Conservation (phyloP, 2,888 invertebrate genomes). For the Orthosia incerta region DNA sequence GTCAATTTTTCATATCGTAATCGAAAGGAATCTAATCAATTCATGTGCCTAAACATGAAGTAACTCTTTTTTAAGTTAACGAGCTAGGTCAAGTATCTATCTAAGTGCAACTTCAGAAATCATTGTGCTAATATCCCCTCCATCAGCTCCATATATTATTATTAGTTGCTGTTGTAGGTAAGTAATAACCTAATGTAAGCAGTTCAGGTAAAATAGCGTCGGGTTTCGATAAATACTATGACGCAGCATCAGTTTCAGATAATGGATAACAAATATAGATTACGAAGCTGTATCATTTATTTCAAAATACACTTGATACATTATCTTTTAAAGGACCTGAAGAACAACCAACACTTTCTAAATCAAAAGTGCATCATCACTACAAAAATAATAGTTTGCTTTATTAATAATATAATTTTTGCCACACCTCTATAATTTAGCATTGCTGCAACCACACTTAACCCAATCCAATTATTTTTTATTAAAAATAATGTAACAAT, state of each 20-base stretch:
- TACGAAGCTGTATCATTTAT: background rate
- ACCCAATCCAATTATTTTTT: conserved; percentile 46
- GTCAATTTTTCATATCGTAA: conserved; percentile 34
- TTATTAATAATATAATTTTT: conserved; percentile 45
- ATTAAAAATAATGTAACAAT: conserved; percentile 40
- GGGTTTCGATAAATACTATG: no score
- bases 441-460: conserved; percentile 44
- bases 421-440: conserved; percentile 44
- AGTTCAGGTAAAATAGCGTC: no score
- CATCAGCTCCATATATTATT: background rate
- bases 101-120: background rate
- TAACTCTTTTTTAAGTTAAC: background rate
- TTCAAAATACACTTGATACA: conserved; percentile 8
- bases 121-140: no score
- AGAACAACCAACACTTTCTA: conserved; percentile 24
- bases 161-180: no score
- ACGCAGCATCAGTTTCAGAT: conserved; percentile 10
- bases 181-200: no score
- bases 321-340: conserved; percentile 1
- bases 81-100: background rate
- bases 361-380: conserved; percentile 28
- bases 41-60: background rate
- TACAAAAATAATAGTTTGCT: conserved; percentile 36
- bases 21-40: conserved; percentile 12
- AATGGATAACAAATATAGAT: no score